Percentiles rank a stretch among this genome's conserved stretches.
phyloP scores from a whole-genome alignment of 1,140 invertebrate genomes.

The Heliconius hermathena region DNA sequence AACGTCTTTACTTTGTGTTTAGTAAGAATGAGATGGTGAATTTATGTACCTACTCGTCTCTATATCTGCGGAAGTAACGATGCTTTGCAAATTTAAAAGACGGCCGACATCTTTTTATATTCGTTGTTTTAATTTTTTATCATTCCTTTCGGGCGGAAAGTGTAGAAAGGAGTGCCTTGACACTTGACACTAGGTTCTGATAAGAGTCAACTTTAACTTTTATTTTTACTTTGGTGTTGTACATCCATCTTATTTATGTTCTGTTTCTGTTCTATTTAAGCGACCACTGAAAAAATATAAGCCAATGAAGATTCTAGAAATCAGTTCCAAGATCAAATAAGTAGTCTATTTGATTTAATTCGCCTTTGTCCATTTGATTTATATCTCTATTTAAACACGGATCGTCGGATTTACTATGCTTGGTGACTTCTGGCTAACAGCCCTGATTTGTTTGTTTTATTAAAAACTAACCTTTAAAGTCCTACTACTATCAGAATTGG shows the following conservation, averaged over 20 bases:
- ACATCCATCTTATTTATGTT: too few relatives aligned
- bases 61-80: not conserved
- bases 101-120: not conserved
- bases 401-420: not conserved
- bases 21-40: not conserved
- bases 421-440: too few relatives aligned
- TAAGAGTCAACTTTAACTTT: too few relatives aligned
- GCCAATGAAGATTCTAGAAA: not conserved
- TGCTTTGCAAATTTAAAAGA: too few relatives aligned
- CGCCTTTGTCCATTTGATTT: not conserved
- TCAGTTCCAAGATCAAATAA: not conserved
- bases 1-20: not conserved
- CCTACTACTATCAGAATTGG: too few relatives aligned
- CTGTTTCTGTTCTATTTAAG: not conserved
- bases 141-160: too few relatives aligned
- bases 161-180: too few relatives aligned
- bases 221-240: too few relatives aligned
- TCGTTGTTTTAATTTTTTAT: too few relatives aligned
- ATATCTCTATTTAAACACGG: not conserved
- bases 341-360: not conserved
- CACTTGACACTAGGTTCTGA: too few relatives aligned
- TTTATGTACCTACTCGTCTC: not conserved
- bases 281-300: not conserved
- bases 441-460: too few relatives aligned
- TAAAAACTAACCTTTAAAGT: too few relatives aligned